Evolutionary conservation across 2,113 vertebrate genomes (phyloP).

Genomic region (Menidia beryllina): DNA sequence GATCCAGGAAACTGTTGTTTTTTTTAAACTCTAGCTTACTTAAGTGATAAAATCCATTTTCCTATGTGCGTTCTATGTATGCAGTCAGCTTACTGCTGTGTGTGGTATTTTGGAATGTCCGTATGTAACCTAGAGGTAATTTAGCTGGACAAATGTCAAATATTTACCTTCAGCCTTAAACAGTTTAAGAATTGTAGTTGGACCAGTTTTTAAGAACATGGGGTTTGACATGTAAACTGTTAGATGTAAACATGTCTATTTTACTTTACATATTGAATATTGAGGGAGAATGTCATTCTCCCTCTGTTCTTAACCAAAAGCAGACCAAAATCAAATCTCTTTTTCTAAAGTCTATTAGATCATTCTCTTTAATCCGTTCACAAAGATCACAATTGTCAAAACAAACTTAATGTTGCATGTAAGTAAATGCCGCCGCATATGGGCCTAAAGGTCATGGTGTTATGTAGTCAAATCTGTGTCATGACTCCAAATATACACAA

Average conservation of each 20-base stretch:
- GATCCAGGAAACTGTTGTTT: neutral
- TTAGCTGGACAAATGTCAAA: conserved; percentile 1
- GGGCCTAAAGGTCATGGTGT: conserved; percentile 9
- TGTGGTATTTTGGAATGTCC: neutral
- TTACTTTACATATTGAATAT: neutral
- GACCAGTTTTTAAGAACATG: neutral
- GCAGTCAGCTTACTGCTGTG: too few relatives aligned
- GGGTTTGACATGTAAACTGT: neutral
- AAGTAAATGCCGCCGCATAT: conserved; percentile 14
- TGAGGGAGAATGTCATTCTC: too few relatives aligned
- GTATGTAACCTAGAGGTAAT: neutral
- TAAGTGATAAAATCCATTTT: neutral
- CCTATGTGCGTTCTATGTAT: too few relatives aligned
- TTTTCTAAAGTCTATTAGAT: conserved; percentile 41
- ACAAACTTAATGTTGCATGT: conserved; percentile 26
- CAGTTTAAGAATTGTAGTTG: neutral
- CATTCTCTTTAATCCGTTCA: conserved; percentile 47
- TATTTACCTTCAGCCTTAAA: neutral
- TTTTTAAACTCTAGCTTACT: neutral
- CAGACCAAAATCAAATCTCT: too few relatives aligned
- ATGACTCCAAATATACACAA: conserved; percentile 12
- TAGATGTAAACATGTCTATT: neutral
- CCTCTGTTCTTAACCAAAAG: conserved; percentile 15
- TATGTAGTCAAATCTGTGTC: conserved; percentile 34
- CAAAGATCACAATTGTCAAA: conserved; percentile 46